phyloP scores from a whole-genome alignment of 2,888 invertebrate genomes.

The Eupithecia abbreviata region DNA sequence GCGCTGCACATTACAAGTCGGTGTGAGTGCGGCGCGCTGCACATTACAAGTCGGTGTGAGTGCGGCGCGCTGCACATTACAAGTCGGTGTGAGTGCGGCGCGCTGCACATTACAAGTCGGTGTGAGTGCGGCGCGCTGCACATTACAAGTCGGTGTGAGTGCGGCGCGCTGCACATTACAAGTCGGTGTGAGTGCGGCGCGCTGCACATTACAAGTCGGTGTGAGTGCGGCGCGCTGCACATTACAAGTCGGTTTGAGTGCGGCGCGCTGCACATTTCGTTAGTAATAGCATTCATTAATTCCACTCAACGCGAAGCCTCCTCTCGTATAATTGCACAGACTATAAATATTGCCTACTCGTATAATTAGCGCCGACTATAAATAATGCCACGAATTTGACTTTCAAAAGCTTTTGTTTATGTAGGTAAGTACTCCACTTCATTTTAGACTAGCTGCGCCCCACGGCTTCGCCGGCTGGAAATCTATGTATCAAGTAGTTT shows the following conservation, averaged over 20 bases:
- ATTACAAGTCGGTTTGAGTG: neutral
- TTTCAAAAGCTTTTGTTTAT: conserved; percentile 3
- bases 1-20: too few species aligned
- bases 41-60: too few species aligned
- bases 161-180: neutral
- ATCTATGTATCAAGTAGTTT: too few species aligned
- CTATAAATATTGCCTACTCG: conserved; percentile 10
- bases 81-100: too few species aligned
- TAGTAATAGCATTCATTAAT: conserved; percentile 28
- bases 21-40: too few species aligned
- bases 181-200: neutral
- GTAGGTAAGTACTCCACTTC: neutral
- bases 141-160: too few species aligned
- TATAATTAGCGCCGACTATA: neutral
- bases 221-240: neutral
- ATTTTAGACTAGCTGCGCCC: neutral
- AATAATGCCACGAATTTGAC: conserved; percentile 2
- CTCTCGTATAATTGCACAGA: neutral
- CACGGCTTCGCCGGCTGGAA: too few species aligned
- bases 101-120: too few species aligned
- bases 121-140: too few species aligned
- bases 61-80: too few species aligned
- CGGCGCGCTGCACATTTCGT: conserved; percentile 14
- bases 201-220: neutral
- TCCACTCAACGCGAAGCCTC: conserved; percentile 7